Evolutionary conservation across 2,797 vertebrate genomes (phyloP).

Genomic region (Sebastes itinus): DNA sequence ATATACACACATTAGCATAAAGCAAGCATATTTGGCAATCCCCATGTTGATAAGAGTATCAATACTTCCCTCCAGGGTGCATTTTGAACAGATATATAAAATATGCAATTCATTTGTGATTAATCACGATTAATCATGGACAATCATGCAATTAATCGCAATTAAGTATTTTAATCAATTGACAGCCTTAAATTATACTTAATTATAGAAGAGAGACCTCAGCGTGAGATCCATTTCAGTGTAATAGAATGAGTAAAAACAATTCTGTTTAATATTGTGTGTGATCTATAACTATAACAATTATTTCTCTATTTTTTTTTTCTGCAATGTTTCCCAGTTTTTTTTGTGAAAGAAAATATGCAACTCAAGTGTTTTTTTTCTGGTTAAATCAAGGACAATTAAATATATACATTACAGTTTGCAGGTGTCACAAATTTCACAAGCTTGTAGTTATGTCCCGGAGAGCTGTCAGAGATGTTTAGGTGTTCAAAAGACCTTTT

Average conservation of each 20-base stretch:
- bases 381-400: neutral
- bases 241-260: constrained; percentile 8
- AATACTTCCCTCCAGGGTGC: rapidly evolving
- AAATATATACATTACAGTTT: neutral
- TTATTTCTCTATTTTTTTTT: neutral
- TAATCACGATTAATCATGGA: no score
- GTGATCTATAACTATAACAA: neutral
- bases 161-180: no score
- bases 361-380: neutral
- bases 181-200: neutral
- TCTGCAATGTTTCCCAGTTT: neutral
- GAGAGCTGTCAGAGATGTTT: neutral
- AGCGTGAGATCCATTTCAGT: constrained; percentile 34
- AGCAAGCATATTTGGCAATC: rapidly evolving
- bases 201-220: constrained; percentile 23
- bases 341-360: neutral
- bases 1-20: no score
- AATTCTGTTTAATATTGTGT: neutral
- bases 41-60: no score
- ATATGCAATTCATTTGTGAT: no score
- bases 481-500: neutral
- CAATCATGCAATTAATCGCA: no score
- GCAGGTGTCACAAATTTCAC: neutral
- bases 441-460: neutral
- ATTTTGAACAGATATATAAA: no score